phyloP scores from a whole-genome alignment of 2,888 invertebrate genomes.

The Pseudolycoriella hygida region DNA sequence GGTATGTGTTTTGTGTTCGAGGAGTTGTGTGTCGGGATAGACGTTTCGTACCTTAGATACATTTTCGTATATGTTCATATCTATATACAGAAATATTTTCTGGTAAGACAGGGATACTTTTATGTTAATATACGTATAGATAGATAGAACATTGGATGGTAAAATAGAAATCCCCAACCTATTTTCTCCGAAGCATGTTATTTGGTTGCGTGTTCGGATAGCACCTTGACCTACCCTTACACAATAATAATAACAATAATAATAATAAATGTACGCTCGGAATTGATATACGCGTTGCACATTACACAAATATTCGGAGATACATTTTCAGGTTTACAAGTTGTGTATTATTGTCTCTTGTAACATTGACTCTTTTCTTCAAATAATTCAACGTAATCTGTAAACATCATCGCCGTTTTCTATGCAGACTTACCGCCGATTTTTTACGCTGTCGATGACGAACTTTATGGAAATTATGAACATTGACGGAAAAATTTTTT shows the following conservation, averaged over 20 bases:
- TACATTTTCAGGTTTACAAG: too few relatives aligned
- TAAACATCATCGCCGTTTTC: too few relatives aligned
- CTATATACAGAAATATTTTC: neutral
- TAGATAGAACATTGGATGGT: neutral
- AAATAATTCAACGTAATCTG: too few relatives aligned
- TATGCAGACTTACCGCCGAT: too few relatives aligned
- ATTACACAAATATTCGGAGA: neutral
- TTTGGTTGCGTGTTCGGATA: slow-evolving; percentile 2
- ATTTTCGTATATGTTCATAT: neutral
- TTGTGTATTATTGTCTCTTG: too few relatives aligned
- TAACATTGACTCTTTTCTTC: too few relatives aligned
- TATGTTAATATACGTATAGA: neutral
- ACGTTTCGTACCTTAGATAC: too few relatives aligned
- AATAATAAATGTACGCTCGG: neutral
- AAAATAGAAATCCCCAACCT: neutral
- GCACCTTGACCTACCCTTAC: slow-evolving; percentile 3
- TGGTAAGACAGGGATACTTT: neutral
- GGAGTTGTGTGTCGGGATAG: too few relatives aligned
- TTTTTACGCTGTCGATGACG: too few relatives aligned
- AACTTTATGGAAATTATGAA: too few relatives aligned
- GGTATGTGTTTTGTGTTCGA: neutral
- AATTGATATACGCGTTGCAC: slow-evolving; percentile 5
- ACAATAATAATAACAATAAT: neutral
- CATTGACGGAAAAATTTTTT: too few relatives aligned
- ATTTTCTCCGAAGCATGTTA: neutral